Conservation (phyloP, 1,140 invertebrate genomes). For the Papilio aristodemus region DNA sequence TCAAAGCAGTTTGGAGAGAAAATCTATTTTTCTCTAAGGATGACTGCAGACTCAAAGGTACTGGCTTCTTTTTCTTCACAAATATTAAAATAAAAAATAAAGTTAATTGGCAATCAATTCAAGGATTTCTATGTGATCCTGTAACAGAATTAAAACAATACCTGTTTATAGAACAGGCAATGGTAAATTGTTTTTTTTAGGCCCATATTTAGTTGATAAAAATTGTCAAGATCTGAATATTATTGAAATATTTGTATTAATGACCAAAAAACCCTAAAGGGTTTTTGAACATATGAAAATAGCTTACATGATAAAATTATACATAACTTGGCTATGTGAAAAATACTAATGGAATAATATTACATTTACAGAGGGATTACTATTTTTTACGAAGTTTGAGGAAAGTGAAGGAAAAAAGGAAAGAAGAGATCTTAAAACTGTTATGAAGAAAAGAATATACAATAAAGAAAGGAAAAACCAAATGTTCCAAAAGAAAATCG, state of each 20-base stretch:
- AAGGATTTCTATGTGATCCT: no score
- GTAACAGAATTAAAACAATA: no score
- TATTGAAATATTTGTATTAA: no score
- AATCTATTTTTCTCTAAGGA: constrained; percentile 81
- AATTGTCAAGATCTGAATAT: no score
- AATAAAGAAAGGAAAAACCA: constrained; percentile 81
- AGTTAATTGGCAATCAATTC: no score
- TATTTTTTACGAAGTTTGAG: constrained; percentile 79
- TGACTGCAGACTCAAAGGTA: constrained; percentile 82
- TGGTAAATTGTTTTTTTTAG: no score
- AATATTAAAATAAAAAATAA: no score
- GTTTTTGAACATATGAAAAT: no score
- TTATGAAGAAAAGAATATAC: constrained; percentile 82
- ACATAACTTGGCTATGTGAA: constrained; percentile 26
- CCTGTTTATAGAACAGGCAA: no score
- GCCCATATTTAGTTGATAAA: no score
- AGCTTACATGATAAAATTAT: no score
- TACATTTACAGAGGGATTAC: constrained; percentile 80
- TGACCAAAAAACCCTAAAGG: no score
- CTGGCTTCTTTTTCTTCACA: constrained; percentile 27
- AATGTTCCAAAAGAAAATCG: constrained; percentile 78
- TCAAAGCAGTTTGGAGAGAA: constrained; percentile 75
- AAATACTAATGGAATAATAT: constrained; percentile 33
- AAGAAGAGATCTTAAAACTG: constrained; percentile 81
- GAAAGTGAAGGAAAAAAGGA: constrained; percentile 69